Conservation (phyloP, 2,113 vertebrate species). For the Rostratula benghalensis region DNA sequence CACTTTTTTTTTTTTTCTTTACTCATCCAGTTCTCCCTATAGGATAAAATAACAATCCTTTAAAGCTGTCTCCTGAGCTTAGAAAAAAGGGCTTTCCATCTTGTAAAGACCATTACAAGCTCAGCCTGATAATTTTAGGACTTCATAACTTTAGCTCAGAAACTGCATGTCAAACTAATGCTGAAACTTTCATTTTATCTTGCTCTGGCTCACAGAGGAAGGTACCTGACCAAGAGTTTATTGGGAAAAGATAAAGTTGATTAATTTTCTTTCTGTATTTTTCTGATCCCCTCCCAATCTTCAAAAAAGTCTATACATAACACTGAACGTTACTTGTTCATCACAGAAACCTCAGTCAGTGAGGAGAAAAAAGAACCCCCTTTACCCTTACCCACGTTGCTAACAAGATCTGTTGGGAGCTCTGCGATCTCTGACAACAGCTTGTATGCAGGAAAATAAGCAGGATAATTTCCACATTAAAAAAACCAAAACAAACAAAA, state of each 20-base stretch:
- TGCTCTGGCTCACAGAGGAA: background rate
- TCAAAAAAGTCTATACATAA: background rate
- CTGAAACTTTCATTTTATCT: background rate
- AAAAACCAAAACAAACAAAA: background rate
- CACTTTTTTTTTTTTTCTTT: background rate
- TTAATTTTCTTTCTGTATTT: background rate
- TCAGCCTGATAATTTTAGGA: background rate
- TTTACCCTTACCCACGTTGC: fast-evolving
- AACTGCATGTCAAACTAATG: background rate
- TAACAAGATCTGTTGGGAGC: background rate
- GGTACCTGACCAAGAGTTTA: background rate
- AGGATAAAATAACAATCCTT: background rate
- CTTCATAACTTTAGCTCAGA: background rate
- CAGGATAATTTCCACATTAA: background rate
- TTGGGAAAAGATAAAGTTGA: background rate
- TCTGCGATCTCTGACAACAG: background rate
- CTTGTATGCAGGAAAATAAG: background rate
- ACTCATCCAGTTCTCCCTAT: background rate
- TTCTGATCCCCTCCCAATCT: background rate
- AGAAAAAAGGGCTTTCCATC: background rate
- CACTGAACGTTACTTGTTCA: background rate
- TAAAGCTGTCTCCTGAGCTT: background rate
- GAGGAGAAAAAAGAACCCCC: background rate
- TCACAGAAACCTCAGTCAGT: background rate
- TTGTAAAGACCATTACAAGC: background rate